Base-by-base conservation (phyloP, 2,797 vertebrate species). In the Ptychadena robeensis region DNA sequence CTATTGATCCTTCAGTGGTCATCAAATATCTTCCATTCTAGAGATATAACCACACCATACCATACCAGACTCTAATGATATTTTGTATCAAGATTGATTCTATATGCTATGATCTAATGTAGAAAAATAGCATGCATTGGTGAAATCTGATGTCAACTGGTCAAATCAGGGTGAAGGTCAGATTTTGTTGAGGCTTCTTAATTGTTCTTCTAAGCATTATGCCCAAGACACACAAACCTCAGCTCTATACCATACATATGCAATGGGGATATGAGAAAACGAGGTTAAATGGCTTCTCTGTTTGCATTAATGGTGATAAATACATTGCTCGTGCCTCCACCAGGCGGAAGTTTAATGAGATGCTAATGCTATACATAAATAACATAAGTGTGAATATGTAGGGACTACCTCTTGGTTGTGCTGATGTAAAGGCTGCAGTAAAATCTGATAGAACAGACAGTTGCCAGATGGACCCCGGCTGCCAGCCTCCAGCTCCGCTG, bases 391-490 rank as follows among this genome's bases (percentile, higher is more conserved):
- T 75, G 40, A 53, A 59, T 79, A 68, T 68, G 65, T 68, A 32
- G 75, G 65, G 76, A 69, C 44, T 40, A 57, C 65, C 53, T 37
- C n/a, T 68, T 7, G 63, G 76, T 22, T 25, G 64, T 14, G 30
- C 73, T 65, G 27, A 44, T 76, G 37, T 34, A 31, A 18, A 75
- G 32, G 74, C 75, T 67, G 75, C 75, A 67, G 63, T 78, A 78
- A 57, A 79, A 68, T 79, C 76, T 69, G 65, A 79, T 79, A 57
- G 28, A 79, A 79, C 31, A 79, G 76, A 78, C 75, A 78, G 30
- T 67, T 40, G 44, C 38, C 75, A 78, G 75, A 79, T 66, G 76
- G 76, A 79, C 64, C 31, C 40, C 37, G 65, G 76, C 65, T 69
- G 76, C 76, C 32, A 35, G 48, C 73, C 27, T 35, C 65, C 34